Evolutionary conservation across 2,888 invertebrate species (phyloP).

Genomic region (Mayetiola destructor): DNA sequence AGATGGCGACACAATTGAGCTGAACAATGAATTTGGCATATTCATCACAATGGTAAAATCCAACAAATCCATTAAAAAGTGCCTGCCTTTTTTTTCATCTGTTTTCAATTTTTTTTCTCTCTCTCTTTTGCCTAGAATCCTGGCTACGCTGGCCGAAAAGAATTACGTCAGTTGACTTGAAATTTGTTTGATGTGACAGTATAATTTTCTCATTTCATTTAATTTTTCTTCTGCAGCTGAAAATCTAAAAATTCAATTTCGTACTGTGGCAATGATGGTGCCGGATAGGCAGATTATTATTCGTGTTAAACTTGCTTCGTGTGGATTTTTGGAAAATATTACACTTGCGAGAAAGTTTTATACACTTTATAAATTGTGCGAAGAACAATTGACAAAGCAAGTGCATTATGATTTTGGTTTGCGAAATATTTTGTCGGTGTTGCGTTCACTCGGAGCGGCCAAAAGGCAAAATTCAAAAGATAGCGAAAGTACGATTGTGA

Average conservation of each 20-base stretch:
- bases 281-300: conserved; percentile 96
- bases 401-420: conserved; percentile 93
- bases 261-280: conserved; percentile 98
- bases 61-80: background rate
- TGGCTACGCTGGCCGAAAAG: conserved; percentile 91
- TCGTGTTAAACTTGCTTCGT: conserved; percentile 86
- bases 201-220: background rate
- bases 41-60: conserved; percentile 82
- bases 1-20: conserved; percentile 81
- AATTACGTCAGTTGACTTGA: conserved; percentile 45
- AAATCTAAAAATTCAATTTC: conserved; percentile 93
- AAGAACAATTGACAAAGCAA: conserved; percentile 94
- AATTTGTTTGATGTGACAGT: background rate
- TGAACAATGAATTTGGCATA: conserved; percentile 93
- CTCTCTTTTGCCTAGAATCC: conserved; percentile 56
- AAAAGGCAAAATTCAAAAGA: conserved; percentile 85
- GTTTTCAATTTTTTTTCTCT: background rate
- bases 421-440: conserved; percentile 85
- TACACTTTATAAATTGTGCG: conserved; percentile 89
- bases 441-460: conserved; percentile 81
- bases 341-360: conserved; percentile 91
- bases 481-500: conserved; percentile 88
- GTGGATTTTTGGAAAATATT: conserved; percentile 91
- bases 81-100: background rate
- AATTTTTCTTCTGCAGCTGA: conserved; percentile 48